Conservation (phyloP, 2,888 invertebrate species). For the Diaperis boleti region DNA sequence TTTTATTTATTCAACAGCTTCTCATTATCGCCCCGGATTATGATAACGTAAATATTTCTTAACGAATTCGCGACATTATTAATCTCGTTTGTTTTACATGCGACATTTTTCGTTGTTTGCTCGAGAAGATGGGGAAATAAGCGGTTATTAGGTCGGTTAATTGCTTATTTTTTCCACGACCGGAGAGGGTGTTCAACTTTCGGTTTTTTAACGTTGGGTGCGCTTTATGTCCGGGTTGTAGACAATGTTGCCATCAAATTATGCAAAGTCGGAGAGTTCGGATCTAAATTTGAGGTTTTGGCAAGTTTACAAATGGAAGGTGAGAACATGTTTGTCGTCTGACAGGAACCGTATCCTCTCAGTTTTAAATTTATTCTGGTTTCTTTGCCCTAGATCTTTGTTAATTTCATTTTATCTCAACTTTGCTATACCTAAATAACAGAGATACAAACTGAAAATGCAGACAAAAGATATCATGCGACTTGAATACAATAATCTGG, state of each 20-base stretch:
- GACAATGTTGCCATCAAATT: slow-evolving; percentile 2
- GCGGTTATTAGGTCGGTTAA: not conserved
- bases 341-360: too few species aligned
- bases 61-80: slow-evolving; percentile 30
- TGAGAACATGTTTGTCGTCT: too few species aligned
- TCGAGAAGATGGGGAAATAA: not conserved
- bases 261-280: not conserved
- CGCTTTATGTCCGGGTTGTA: not conserved
- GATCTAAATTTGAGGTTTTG: too few species aligned
- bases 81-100: slow-evolving; percentile 14
- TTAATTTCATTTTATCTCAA: not conserved
- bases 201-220: not conserved
- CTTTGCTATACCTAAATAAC: too few species aligned
- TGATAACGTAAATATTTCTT: slow-evolving; percentile 49
- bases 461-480: too few species aligned
- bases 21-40: slow-evolving; percentile 56
- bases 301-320: too few species aligned
- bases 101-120: not conserved
- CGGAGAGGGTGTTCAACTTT: not conserved
- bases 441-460: too few species aligned
- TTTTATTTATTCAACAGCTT: slow-evolving; percentile 53
- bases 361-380: not conserved
- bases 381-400: not conserved
- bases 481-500: too few species aligned
- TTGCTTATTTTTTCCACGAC: not conserved